Conservation (phyloP, 1,140 invertebrate species). For the Drosophila miranda region DNA sequence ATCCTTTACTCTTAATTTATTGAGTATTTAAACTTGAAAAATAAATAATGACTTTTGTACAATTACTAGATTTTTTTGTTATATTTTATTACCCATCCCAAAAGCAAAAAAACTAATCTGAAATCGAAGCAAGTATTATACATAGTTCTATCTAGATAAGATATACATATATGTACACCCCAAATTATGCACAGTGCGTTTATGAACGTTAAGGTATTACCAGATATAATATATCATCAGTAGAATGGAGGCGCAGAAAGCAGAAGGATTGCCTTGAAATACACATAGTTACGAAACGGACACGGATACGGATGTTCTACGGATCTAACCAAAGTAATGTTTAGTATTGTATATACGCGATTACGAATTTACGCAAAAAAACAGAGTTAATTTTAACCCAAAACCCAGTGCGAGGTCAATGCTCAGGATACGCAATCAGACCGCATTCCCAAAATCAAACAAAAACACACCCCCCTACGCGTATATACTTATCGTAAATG, state of each 20-base stretch:
- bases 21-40: slow-evolving; percentile 13
- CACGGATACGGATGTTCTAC: slow-evolving; percentile 14
- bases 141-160: slow-evolving; percentile 30
- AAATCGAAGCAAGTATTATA: slow-evolving; percentile 33
- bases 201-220: background rate
- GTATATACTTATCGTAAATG: slow-evolving; percentile 38
- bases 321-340: slow-evolving; percentile 11
- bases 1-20: slow-evolving; percentile 23
- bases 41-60: slow-evolving; percentile 39
- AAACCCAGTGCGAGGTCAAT: background rate
- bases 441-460: background rate
- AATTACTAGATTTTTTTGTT: slow-evolving; percentile 7
- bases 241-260: too few relatives aligned
- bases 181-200: slow-evolving; percentile 1
- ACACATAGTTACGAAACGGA: slow-evolving; percentile 8
- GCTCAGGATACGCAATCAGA: background rate
- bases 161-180: slow-evolving; percentile 6
- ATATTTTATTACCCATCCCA: background rate
- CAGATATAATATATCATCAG: too few relatives aligned
- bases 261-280: slow-evolving; percentile 22
- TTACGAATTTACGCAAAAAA: slow-evolving; percentile 43
- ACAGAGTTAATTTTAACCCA: slow-evolving; percentile 26
- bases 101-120: background rate
- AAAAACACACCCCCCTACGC: slow-evolving; percentile 7
- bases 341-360: slow-evolving; percentile 33